phyloP scores from a whole-genome alignment of 1,140 invertebrate genomes.

The Ostrea edulis region DNA sequence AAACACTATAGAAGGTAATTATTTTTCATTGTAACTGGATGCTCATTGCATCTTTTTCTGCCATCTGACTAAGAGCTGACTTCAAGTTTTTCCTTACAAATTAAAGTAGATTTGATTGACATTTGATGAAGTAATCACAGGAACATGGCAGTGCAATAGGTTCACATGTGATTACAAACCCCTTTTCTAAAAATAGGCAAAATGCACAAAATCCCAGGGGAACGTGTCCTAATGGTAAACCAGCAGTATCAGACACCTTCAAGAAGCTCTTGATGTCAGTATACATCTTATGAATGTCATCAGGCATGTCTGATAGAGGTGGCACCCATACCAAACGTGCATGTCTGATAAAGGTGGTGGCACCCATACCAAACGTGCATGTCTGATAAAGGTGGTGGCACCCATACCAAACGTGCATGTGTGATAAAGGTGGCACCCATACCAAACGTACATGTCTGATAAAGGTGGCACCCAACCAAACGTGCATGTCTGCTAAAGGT shows the following conservation, averaged over 20 bases:
- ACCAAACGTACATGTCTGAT: conserved; percentile 17
- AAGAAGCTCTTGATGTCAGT: conserved; percentile 38
- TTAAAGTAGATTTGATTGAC: neutral
- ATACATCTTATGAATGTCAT: neutral
- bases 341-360: conserved; percentile 32
- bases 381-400: conserved; percentile 34
- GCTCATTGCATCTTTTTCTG: neutral
- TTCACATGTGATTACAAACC: conserved; percentile 2
- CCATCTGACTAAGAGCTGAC: neutral
- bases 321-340: conserved; percentile 52
- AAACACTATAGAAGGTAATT: neutral
- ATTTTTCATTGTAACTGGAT: neutral
- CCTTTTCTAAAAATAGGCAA: conserved; percentile 43
- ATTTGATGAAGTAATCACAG: conserved; percentile 37
- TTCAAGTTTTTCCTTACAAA: neutral
- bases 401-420: conserved; percentile 43
- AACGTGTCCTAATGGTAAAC: conserved; percentile 44
- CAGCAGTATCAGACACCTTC: conserved; percentile 45
- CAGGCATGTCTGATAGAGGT: neutral
- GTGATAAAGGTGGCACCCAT: conserved; percentile 44
- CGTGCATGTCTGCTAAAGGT: neutral
- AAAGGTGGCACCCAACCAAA: conserved; percentile 49
- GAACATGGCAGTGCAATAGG: conserved; percentile 42
- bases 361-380: conserved; percentile 47
- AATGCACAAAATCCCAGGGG: conserved; percentile 44